phyloP scores from a whole-genome alignment of 2,797 vertebrate species.

The Siniperca undulata region DNA sequence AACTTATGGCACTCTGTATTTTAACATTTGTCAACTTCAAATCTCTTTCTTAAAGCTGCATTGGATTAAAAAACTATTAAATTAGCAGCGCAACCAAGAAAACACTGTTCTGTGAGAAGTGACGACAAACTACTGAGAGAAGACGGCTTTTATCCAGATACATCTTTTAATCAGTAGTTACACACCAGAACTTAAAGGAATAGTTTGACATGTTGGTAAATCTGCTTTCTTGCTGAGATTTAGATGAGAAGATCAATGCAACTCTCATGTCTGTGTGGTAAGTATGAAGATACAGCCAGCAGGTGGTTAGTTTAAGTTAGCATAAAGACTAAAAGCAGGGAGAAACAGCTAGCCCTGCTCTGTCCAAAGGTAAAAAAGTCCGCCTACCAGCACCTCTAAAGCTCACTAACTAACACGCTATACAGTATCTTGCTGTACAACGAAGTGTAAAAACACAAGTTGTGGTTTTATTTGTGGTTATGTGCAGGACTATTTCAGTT shows the following conservation, averaged over 20 bases:
- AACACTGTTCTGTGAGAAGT: too few species aligned
- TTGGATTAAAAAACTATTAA: not conserved
- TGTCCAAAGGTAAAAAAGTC: not conserved
- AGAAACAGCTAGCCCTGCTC: not conserved
- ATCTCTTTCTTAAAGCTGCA: not conserved
- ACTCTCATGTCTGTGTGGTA: too few species aligned
- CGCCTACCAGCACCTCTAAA: not conserved
- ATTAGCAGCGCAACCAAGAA: too few species aligned
- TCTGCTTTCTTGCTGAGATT: not conserved
- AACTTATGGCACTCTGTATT: not conserved
- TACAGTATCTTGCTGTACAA: not conserved
- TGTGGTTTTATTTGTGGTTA: not conserved
- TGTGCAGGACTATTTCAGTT: not conserved
- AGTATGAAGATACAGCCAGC: too few species aligned
- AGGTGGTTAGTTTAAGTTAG: too few species aligned
- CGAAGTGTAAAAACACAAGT: not conserved
- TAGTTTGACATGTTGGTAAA: not conserved
- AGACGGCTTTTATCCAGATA: not conserved
- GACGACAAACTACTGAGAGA: too few species aligned
- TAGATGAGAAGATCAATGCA: not conserved
- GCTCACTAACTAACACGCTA: not conserved
- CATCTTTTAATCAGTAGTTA: not conserved
- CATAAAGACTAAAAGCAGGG: too few species aligned
- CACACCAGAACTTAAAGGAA: not conserved
- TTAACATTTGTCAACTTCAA: not conserved